Evolutionary conservation across 1,140 invertebrate genomes (phyloP), one percentile per base, ranked within the genome.

Genomic region (Lutraria rhynchaena): DNA sequence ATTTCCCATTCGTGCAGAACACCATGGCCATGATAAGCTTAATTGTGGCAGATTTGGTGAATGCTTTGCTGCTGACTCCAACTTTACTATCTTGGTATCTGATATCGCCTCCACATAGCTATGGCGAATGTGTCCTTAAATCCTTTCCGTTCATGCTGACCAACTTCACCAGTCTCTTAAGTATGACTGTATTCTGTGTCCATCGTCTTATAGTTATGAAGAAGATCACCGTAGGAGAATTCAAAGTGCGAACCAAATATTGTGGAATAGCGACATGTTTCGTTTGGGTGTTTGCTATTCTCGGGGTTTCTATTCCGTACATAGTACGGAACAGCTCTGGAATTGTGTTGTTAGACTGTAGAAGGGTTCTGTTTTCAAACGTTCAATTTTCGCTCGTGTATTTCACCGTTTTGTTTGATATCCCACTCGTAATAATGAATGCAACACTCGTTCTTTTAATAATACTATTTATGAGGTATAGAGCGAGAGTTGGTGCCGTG

Each of bases 61-160:
- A 63, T 29, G 60, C 33, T n/a, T 13, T 63, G 3, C 33, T 63
- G 22, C 60, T 63, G 1, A 63, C n/a, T 1, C 60, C 60, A 3
- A 63, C 60, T 7, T 63, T 63, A 24, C n/a, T 63, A 22, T 63
- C 33, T 19, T 63, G 60, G 60, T 63, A 35, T 63, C 22, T 63
- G 5, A 4, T 63, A 17, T 35, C 60, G 1, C 60, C 60, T 22
- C 60, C 60, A 1, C 33, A 63, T 35, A 19, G 7, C 9, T 63
- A 37, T 19, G n/a, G 1, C 19, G 4, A 29, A 9, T 63, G 60
- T n/a, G 3, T 63, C 2, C n/a, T 63, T 17, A 63, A 63, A 37
- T 37, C 60, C 13, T 15, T 63, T 22, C 60, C 60, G 1, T 63
- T 37, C 33, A 63, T 63, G 60, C 1, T 41, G 22, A 35, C 37